Percentiles rank a stretch among this genome's conserved stretches.
Conservation (phyloP, 2,888 invertebrate genomes). For the Himalopsyche kuldschensis region DNA sequence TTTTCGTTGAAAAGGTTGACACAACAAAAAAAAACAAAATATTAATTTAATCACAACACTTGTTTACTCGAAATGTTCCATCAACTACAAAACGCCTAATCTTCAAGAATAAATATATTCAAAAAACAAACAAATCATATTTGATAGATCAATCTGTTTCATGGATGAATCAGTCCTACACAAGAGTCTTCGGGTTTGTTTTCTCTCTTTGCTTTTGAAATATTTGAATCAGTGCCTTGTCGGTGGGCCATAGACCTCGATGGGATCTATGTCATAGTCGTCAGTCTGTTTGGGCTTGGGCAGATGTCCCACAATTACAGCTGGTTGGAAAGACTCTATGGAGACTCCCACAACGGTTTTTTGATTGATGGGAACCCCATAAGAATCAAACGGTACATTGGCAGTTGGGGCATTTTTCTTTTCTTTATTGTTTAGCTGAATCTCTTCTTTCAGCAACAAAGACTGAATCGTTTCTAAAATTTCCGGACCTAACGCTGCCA, state of each 20-base stretch:
- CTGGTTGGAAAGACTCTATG: neutral
- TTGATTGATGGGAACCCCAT: slow-evolving; percentile 15
- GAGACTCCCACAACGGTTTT: slow-evolving; percentile 8
- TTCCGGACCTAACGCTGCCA: neutral
- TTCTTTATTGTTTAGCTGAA: slow-evolving; percentile 2
- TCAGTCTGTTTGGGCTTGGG: neutral
- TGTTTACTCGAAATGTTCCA: no score
- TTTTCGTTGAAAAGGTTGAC: no score
- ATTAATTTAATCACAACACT: no score
- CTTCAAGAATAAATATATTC: neutral
- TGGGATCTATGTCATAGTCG: neutral
- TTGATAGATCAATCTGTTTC: neutral
- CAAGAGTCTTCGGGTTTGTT: neutral
- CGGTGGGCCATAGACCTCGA: neutral
- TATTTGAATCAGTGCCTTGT: neutral
- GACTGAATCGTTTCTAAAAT: slow-evolving; percentile 4
- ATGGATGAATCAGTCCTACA: neutral
- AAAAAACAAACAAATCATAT: neutral
- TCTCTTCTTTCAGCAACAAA: slow-evolving; percentile 14
- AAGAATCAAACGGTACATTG: slow-evolving; percentile 9
- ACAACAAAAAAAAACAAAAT: no score
- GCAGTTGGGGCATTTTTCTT: neutral
- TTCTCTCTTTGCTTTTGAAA: neutral
- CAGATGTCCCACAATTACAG: neutral
- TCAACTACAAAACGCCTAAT: no score